Evolutionary conservation across 2,797 vertebrate genomes (phyloP).

Genomic region (Labroides dimidiatus): DNA sequence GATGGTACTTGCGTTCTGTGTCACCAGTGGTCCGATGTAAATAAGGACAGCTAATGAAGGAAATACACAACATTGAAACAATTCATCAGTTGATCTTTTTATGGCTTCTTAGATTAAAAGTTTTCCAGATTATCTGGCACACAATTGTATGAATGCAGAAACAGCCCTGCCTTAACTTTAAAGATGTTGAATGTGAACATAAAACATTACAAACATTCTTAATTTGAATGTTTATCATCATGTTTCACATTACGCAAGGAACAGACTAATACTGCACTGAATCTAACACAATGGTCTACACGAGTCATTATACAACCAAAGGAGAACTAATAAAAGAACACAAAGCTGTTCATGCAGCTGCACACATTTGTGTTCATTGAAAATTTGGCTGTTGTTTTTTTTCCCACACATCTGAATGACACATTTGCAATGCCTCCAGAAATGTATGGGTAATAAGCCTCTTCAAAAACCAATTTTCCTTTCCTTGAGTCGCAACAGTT

Average conservation of each 20-base stretch:
- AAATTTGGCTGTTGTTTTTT: conserved; percentile 8
- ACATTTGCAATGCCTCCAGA: conserved; percentile 33
- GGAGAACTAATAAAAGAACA: not conserved
- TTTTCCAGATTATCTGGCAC: not conserved
- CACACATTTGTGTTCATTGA: conserved; percentile 11
- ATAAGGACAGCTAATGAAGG: conserved; percentile 88
- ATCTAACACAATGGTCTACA: not conserved
- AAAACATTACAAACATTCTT: not conserved
- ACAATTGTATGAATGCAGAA: conserved; percentile 1
- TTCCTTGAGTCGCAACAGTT: conserved; percentile 81
- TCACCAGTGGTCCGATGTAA: conserved; percentile 95
- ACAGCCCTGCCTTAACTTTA: not conserved
- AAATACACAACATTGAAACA: conserved; percentile 15
- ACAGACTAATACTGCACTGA: not conserved
- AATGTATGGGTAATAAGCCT: conserved; percentile 65
- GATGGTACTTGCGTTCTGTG: conserved; percentile 96
- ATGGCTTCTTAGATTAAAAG: too few species aligned
- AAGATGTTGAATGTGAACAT: not conserved
- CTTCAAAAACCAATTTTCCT: conserved; percentile 70
- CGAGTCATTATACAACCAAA: not conserved
- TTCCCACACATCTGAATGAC: conserved; percentile 9
- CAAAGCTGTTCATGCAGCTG: not conserved
- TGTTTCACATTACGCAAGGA: not conserved
- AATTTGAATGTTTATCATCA: not conserved
- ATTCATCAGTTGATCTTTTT: not conserved